phyloP scores from a whole-genome alignment of 2,888 invertebrate species.

The Amphimallon solstitiale region DNA sequence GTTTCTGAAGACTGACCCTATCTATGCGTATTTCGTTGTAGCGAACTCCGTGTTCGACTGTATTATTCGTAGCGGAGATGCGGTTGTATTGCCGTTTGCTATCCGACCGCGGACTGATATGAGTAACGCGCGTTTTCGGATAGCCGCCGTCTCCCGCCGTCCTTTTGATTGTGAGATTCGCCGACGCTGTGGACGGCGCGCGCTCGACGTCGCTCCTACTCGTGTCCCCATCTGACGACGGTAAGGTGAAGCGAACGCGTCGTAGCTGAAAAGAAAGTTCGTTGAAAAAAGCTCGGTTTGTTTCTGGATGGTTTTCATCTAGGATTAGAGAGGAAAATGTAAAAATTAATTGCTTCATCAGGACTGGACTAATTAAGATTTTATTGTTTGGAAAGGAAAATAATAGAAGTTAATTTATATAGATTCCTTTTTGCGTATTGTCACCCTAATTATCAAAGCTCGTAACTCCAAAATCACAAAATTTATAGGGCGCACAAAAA shows the following conservation, averaged over 20 bases:
- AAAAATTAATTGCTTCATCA: too few relatives aligned
- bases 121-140: constrained; percentile 25
- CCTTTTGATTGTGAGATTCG: constrained; percentile 41
- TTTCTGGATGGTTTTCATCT: neutral
- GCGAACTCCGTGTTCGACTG: constrained; percentile 9
- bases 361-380: too few relatives aligned
- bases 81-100: constrained; percentile 18
- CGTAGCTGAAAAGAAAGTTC: constrained; percentile 51
- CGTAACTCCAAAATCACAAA: too few relatives aligned
- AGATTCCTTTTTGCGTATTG: too few relatives aligned
- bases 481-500: too few relatives aligned
- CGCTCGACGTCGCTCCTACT: constrained; percentile 42
- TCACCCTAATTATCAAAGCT: too few relatives aligned
- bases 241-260: constrained; percentile 58
- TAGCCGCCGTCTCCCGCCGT: constrained; percentile 34
- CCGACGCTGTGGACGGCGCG: constrained; percentile 50
- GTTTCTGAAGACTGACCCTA: neutral
- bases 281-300: neutral
- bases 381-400: too few relatives aligned
- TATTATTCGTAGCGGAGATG: neutral
- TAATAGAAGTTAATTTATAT: too few relatives aligned
- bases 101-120: constrained; percentile 30
- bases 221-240: constrained; percentile 54
- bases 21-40: neutral
- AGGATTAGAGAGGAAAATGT: too few relatives aligned